Conservation (phyloP, 37 sponge, comb jelly and placozoan genomes). For the Tethya wilhelma region DNA sequence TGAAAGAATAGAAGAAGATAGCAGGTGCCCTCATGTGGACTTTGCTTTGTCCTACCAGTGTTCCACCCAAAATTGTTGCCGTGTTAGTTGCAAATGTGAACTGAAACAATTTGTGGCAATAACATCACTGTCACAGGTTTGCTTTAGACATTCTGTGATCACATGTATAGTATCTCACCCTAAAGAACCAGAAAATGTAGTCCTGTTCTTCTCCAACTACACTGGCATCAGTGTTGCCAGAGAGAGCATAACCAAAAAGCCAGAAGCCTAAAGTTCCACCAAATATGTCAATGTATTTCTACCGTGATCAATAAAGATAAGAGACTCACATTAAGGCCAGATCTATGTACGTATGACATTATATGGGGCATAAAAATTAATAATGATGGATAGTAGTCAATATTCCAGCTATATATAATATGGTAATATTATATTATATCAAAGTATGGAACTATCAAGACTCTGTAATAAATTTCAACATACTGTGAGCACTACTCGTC, state of each 20-base stretch:
- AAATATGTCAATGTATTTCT: slow-evolving; percentile 81
- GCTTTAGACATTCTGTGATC: no score
- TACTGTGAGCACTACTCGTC: slow-evolving; percentile 81
- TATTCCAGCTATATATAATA: no score
- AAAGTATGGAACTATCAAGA: no score
- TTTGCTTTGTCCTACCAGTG: slow-evolving; percentile 67
- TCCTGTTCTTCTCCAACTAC: slow-evolving; percentile 73
- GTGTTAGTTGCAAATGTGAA: slow-evolving; percentile 93
- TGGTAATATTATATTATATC: no score
- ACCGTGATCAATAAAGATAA: neutral
- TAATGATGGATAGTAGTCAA: no score
- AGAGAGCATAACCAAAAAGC: slow-evolving; percentile 86
- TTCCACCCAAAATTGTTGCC: slow-evolving; percentile 85
- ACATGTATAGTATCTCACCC: slow-evolving; percentile 22
- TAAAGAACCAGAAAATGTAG: slow-evolving; percentile 70
- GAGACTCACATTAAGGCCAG: neutral
- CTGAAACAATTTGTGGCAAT: no score
- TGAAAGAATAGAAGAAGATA: slow-evolving; percentile 71
- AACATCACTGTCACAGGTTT: no score
- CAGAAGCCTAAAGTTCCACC: slow-evolving; percentile 71
- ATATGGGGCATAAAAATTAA: no score
- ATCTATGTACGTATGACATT: no score
- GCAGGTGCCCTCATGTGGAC: slow-evolving; percentile 68
- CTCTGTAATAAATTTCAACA: slow-evolving; percentile 17
- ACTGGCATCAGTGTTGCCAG: slow-evolving; percentile 45